Conservation (phyloP, 2,888 invertebrate genomes). For the Parnassius orleans region DNA sequence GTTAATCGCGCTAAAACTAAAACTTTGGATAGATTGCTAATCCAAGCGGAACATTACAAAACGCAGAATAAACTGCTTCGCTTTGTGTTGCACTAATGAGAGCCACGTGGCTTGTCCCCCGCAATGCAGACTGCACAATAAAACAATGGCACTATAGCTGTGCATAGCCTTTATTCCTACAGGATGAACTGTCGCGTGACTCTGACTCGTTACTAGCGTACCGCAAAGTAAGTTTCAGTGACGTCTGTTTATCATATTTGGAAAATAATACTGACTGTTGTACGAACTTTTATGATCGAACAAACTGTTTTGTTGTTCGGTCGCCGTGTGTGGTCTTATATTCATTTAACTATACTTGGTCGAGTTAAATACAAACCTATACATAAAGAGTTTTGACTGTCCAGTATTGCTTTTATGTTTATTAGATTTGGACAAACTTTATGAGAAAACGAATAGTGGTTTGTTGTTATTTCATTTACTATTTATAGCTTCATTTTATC, state of each 20-base stretch:
- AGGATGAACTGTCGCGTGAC: constrained; percentile 75
- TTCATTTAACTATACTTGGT: not conserved
- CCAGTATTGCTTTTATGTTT: not conserved
- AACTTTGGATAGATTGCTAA: constrained; percentile 68
- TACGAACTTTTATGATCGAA: constrained; percentile 1
- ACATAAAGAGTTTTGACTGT: not conserved
- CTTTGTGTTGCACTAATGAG: constrained; percentile 78
- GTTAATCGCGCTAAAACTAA: constrained; percentile 63
- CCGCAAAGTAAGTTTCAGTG: constrained; percentile 56
- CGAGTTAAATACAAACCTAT: not conserved
- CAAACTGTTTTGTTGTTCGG: not conserved
- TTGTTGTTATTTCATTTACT: too few species aligned
- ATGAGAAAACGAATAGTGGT: too few species aligned
- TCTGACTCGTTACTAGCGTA: constrained; percentile 59
- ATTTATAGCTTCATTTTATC: too few species aligned
- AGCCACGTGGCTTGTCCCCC: constrained; percentile 78
- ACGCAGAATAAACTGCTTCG: constrained; percentile 75
- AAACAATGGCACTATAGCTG: constrained; percentile 73
- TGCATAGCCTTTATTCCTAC: constrained; percentile 71
- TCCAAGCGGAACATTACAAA: constrained; percentile 73
- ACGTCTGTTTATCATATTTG: constrained; percentile 57
- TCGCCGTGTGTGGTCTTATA: constrained; percentile 10
- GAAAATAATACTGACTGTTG: constrained; percentile 13
- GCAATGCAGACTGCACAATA: constrained; percentile 80
- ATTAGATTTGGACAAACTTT: too few species aligned